Percentiles rank a stretch among this genome's conserved stretches.
Conservation (phyloP, 30 jellyfish, hydroid and myxozoan species). For the Hydractinia echinata region DNA sequence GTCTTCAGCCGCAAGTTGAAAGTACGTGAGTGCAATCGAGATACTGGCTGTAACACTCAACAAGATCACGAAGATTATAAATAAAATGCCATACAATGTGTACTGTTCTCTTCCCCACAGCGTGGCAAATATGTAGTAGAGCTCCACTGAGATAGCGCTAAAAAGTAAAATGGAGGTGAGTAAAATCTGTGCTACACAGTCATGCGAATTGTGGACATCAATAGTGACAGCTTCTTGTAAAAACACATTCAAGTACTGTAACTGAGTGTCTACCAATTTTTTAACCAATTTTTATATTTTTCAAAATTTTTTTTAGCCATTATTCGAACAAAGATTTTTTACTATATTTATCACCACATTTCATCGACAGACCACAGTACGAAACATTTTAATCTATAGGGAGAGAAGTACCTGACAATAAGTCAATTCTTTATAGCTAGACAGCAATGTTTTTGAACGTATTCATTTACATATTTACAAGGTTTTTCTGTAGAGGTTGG, state of each 20-base stretch:
- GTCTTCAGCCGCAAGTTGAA: conserved; percentile 92
- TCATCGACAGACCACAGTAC: too few relatives aligned
- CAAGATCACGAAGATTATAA: conserved; percentile 68
- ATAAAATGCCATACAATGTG: conserved; percentile 75
- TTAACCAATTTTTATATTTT: neutral
- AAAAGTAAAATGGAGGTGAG: neutral
- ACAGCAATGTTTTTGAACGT: too few relatives aligned
- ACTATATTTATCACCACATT: too few relatives aligned
- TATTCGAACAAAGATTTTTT: too few relatives aligned
- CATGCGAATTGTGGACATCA: neutral
- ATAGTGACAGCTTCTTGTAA: too few relatives aligned
- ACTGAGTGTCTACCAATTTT: too few relatives aligned
- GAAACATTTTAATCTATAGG: too few relatives aligned
- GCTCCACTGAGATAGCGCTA: conserved; percentile 89
- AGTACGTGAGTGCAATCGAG: conserved; percentile 79
- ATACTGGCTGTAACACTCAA: conserved; percentile 92
- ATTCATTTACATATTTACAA: too few relatives aligned
- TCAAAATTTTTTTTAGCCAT: neutral
- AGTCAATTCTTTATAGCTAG: too few relatives aligned
- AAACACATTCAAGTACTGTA: neutral
- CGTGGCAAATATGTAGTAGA: conserved; percentile 79
- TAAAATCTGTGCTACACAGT: neutral
- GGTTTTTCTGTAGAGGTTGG: too few relatives aligned
- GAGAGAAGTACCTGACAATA: too few relatives aligned
- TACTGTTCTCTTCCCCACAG: conserved; percentile 92